A percentile compares a stretch with the other conserved stretches of the same genome.
Evolutionary conservation across 2,888 invertebrate species (phyloP).

Genomic region (Meghimatium bilineatum): DNA sequence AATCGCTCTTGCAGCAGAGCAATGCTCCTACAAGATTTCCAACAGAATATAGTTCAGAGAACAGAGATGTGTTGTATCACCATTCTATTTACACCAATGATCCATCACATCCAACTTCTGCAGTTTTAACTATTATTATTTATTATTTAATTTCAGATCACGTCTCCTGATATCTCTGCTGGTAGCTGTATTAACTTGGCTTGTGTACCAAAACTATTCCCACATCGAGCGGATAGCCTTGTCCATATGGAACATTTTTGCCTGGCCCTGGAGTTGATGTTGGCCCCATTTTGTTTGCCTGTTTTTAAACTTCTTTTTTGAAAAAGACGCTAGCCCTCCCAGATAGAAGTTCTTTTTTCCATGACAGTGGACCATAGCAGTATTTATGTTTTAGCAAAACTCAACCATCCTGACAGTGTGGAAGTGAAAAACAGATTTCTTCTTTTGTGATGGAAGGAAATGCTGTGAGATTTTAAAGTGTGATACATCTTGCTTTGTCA

Average conservation of each 20-base stretch:
- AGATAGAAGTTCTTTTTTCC: conserved; percentile 3
- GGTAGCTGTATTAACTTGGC: conserved; percentile 24
- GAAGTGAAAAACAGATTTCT: not conserved
- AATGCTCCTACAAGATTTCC: no score
- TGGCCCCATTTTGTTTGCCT: not conserved
- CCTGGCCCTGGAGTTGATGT: conserved; percentile 43
- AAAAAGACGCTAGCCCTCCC: not conserved
- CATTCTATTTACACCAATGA: no score
- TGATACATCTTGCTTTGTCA: no score
- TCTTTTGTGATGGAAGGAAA: not conserved
- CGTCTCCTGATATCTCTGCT: conserved; percentile 16
- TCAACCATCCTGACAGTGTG: not conserved
- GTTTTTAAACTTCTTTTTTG: not conserved
- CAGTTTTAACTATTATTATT: no score
- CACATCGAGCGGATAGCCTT: conserved; percentile 26
- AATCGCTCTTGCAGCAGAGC: no score
- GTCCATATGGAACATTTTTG: conserved; percentile 26
- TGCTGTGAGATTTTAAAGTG: no score
- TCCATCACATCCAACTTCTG: no score
- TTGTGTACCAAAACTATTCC: conserved; percentile 41
- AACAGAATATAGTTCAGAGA: no score
- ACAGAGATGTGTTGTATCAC: no score
- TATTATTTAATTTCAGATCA: not conserved
- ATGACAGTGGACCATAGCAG: conserved; percentile 39
- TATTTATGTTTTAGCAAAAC: not conserved